These are phyloP conservation scores for Cinclus cinclus DNA, from an alignment of 2,113 vertebrate species.

Conservation along the genomic window DNA sequence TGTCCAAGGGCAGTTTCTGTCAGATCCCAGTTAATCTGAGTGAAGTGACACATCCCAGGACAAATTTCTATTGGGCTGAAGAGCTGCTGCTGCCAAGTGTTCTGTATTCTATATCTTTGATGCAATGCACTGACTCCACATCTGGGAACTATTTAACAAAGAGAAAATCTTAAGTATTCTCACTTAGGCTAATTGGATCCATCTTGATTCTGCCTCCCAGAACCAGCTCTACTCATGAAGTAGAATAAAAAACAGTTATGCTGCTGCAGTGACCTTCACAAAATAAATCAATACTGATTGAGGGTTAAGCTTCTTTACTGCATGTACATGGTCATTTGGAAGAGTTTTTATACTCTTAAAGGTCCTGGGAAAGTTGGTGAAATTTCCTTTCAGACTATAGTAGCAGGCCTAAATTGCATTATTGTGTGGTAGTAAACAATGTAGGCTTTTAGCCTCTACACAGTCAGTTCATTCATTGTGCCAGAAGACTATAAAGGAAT, in stretches of 20 bases:
- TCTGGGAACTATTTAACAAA: not conserved
- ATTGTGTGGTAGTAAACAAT: not conserved
- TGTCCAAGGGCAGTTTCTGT: not conserved
- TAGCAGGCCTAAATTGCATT: not conserved
- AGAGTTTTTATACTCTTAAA: not conserved
- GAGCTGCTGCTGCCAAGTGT: not conserved
- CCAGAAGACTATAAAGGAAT: not conserved
- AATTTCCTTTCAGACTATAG: not conserved
- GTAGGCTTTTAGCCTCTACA: not conserved
- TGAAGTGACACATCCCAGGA: not conserved
- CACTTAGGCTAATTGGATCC: not conserved
- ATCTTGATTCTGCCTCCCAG: not conserved
- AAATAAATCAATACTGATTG: not conserved
- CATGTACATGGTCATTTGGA: not conserved
- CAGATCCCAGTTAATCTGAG: not conserved
- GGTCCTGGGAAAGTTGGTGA: not conserved
- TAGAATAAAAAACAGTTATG: not conserved
- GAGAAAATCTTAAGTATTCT: not conserved
- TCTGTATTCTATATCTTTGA: not conserved
- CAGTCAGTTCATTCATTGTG: not conserved
- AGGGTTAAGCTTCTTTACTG: not conserved
- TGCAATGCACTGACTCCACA: not conserved
- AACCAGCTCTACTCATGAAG: not conserved
- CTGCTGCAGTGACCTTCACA: not conserved
- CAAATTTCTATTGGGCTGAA: not conserved